phyloP scores from a whole-genome alignment of 2,113 vertebrate species.

The Grus americana region DNA sequence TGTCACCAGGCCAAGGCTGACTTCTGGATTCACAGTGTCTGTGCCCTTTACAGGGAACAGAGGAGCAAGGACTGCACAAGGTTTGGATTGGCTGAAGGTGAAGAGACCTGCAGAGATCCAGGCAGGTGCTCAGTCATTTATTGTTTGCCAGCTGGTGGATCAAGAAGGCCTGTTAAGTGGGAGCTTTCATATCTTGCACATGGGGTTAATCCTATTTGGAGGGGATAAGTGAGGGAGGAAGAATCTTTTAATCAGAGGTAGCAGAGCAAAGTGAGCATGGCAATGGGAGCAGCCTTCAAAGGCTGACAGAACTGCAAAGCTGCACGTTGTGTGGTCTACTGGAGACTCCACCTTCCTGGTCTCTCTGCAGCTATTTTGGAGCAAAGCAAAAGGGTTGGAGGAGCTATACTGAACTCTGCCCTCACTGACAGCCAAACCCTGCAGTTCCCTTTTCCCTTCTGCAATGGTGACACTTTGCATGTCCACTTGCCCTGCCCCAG shows the following conservation, averaged over 20 bases:
- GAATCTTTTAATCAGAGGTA: background rate
- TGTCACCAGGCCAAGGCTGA: background rate
- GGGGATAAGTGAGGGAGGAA: background rate
- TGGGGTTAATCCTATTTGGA: background rate
- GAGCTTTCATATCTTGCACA: background rate
- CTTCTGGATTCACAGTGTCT: background rate
- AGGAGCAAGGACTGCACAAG: background rate
- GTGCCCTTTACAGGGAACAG: background rate
- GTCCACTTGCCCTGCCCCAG: background rate
- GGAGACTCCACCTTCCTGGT: background rate
- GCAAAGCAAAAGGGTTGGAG: background rate
- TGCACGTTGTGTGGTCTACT: background rate
- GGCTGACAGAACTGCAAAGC: background rate
- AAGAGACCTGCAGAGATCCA: background rate
- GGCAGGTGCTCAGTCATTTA: background rate
- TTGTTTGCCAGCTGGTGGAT: background rate
- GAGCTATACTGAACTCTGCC: background rate
- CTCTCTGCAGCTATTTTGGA: background rate
- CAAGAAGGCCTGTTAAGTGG: background rate
- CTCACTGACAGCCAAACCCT: background rate
- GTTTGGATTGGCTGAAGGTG: background rate
- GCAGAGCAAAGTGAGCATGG: background rate
- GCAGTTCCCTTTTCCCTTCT: background rate
- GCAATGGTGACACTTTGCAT: background rate
- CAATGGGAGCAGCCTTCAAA: background rate